Evolutionary conservation across 2,888 invertebrate genomes (phyloP), one percentile per base, ranked within the genome.

Genomic region (Agrenia bidenticulata): DNA sequence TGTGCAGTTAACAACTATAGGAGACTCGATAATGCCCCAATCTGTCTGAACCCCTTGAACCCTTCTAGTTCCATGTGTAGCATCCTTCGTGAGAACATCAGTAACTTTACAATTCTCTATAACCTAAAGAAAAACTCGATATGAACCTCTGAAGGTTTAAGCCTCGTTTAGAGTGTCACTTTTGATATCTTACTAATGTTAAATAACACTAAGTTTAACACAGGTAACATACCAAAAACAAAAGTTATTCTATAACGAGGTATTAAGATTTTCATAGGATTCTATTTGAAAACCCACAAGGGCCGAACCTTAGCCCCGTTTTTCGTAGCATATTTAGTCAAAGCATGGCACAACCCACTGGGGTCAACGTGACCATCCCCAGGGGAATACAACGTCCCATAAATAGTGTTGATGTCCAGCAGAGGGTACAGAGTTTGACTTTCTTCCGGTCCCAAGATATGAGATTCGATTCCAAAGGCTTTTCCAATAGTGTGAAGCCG

Each of bases 401-500:
- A 82, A 76, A 94, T 87, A 4, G 88, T 85, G 17, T 84, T 84
- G 0, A 88, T 87, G 77, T 93, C 88, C 69, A 94, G 80, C 15
- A 93, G 82, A 0, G 92, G 90, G 77, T 90, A 90, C 7, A 55
- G 5, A 15, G 5, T 55, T 32, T 55, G 5, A 27, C 55, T 55
- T 27, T 24, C 55, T 7, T 55, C 55, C 4, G 55, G 55, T 27
- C 32, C 32, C 17, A 94, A 79, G 13, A 93, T 81, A 75, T 87
- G 82, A 64, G 90, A 89, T 57, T 90, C 89, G 60, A 93, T 85
- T 1, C 87, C 89, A 79, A 89, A 85, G 2, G 87, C 87, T 77
- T 89, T 88, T 0, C 92, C 92, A n/a, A 89, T 81, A 0, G 91
- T 90, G 60, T 89, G 85, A 39, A 93, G 80, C 24, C 93, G 83